These are phyloP conservation scores for Hydraecia micacea DNA, from an alignment of 2,888 invertebrate genomes.

Conservation along the genomic window DNA sequence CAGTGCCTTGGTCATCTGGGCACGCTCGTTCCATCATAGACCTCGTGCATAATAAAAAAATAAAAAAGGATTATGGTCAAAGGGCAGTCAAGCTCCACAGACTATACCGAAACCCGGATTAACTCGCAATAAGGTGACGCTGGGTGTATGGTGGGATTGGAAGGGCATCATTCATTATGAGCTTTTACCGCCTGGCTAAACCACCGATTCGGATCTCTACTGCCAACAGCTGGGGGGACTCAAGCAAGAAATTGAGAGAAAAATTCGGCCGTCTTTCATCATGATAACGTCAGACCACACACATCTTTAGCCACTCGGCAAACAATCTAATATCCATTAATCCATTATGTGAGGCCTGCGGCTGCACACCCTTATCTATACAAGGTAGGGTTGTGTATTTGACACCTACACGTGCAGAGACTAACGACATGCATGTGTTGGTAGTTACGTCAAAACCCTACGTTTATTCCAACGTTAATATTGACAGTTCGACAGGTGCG, in stretches of 20 bases:
- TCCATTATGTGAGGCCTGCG: too few relatives aligned
- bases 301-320: neutral
- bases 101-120: neutral
- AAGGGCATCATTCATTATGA: neutral
- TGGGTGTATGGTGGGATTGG: neutral
- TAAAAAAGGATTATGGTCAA: too few relatives aligned
- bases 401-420: constrained; percentile 2
- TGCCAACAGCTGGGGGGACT: neutral
- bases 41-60: too few relatives aligned
- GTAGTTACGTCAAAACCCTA: too few relatives aligned
- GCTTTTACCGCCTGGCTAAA: neutral
- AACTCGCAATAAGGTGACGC: neutral
- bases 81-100: neutral
- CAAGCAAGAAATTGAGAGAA: neutral
- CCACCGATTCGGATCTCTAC: neutral
- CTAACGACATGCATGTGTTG: constrained; percentile 11
- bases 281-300: neutral
- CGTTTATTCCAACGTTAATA: neutral
- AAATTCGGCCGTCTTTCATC: too few relatives aligned
- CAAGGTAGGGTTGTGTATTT: neutral
- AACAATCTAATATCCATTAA: neutral
- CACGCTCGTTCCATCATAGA: too few relatives aligned
- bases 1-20: too few relatives aligned
- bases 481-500: constrained; percentile 19
- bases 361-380: too few relatives aligned